Base-by-base conservation (phyloP, 2,888 invertebrate genomes). In the Oxycera nigricornis region DNA sequence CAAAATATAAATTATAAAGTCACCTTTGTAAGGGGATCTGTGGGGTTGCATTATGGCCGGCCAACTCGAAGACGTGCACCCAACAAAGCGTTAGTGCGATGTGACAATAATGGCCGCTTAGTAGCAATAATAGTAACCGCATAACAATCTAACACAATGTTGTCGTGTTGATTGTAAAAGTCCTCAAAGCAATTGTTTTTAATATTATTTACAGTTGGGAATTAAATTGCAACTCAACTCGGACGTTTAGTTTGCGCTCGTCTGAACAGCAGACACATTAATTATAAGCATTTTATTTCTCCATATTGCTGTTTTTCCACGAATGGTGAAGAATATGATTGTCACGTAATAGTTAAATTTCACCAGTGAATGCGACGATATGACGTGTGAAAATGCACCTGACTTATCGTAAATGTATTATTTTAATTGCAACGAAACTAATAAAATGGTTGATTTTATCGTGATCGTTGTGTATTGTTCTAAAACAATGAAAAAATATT, bases 121-220 rank as follows among this genome's bases (percentile, higher is more conserved):
- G 31, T 61, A 61, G 61, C 65, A 65, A 65, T 65, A 41, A 41
- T 24, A 41, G 65, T 24, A 39, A 41, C 52, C 31, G 22, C 35
- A 70, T 35, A 52, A 68, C 31, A 70, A 70, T 70, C 52, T 55
- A 52, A 70, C 52, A 70, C 70, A 70, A 70, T 70, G 70, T 70
- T 70, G 70, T 31, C 68, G 31, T 14, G n/a, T 39, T 65, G 22
- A 39, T 24, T 41, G 14, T 28, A 24, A 39, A 65, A 65, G 20
- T 22, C 22, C 11, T 20, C 22, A 17, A 24, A 2, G 24, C 65
- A 30, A 41, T 65, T 65, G 65, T 65, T 65, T 65, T 65, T 39
- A 41, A 65, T 65, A 65, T 39, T 62, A 65, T 39, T 65, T 41
- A 65, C 65, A 65, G 30, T 65, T 65, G 65, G 22, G n/a, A 65